Conservation (phyloP, 2,888 invertebrate species). For the Sarcophaga subvicina region DNA sequence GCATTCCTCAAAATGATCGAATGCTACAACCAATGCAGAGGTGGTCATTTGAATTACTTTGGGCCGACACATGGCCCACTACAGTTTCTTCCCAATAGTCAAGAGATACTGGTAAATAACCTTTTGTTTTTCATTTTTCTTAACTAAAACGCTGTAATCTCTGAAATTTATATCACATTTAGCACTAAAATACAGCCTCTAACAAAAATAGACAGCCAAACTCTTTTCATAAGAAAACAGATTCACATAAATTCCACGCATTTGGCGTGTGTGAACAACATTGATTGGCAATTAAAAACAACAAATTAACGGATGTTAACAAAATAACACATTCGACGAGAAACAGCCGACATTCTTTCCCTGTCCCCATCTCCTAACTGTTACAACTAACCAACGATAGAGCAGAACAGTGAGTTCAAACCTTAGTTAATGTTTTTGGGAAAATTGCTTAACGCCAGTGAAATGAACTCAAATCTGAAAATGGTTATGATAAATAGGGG, state of each 20-base stretch:
- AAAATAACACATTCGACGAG: slow-evolving; percentile 25
- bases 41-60: no score
- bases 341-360: no score
- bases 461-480: slow-evolving; percentile 4
- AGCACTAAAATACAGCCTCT: neutral
- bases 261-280: slow-evolving; percentile 62
- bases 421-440: neutral
- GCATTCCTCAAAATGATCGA: no score
- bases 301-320: slow-evolving; percentile 67
- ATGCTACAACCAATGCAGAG: no score
- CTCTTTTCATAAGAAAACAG: neutral
- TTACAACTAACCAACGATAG: neutral
- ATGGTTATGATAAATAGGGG: neutral
- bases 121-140: no score
- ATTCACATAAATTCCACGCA: slow-evolving; percentile 1
- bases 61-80: no score
- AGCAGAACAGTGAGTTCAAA: neutral
- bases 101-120: neutral
- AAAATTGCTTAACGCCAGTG: no score
- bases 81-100: no score
- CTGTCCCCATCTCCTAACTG: no score
- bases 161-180: slow-evolving; percentile 34
- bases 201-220: neutral
- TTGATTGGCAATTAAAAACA: slow-evolving; percentile 67
- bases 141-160: neutral